phyloP scores from a whole-genome alignment of 2,888 invertebrate genomes.

The Pandemis cinnamomeana region DNA sequence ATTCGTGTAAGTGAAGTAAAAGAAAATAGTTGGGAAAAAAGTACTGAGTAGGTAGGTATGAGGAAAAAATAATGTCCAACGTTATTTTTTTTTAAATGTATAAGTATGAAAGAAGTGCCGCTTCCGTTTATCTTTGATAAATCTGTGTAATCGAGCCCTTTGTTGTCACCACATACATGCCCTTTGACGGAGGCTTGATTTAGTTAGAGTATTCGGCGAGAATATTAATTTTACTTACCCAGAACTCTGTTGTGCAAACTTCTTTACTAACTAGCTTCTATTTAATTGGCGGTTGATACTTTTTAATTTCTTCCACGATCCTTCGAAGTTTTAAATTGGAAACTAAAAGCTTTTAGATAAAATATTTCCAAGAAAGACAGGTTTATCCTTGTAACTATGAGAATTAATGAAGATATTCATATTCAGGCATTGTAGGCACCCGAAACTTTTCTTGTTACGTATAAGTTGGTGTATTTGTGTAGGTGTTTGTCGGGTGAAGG shows the following conservation, averaged over 20 bases:
- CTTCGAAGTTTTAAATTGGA: neutral
- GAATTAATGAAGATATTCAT: constrained; percentile 18
- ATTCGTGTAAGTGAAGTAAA: neutral
- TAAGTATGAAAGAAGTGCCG: constrained; percentile 52
- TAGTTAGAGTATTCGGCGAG: constrained; percentile 48
- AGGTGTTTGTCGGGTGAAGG: constrained; percentile 30
- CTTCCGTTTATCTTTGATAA: constrained; percentile 69
- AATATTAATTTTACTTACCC: constrained; percentile 55
- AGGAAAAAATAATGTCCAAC: too few relatives aligned
- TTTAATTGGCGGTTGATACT: neutral
- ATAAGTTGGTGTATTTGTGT: neutral
- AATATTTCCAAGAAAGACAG: neutral
- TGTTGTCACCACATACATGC: constrained; percentile 65
- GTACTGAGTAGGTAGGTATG: too few relatives aligned
- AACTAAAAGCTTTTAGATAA: neutral
- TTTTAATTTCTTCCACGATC: neutral
- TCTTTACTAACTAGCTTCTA: constrained; percentile 6
- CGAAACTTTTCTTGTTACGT: constrained; percentile 15
- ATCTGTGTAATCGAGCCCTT: constrained; percentile 61
- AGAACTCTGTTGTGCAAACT: constrained; percentile 3
- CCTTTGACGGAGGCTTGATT: constrained; percentile 60
- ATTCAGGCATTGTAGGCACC: constrained; percentile 9
- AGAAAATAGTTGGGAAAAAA: neutral
- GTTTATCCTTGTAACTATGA: neutral
- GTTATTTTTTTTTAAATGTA: neutral